These are phyloP conservation scores for Urocolius indicus DNA, from an alignment of 2,113 vertebrate species.

Conservation along the genomic window DNA sequence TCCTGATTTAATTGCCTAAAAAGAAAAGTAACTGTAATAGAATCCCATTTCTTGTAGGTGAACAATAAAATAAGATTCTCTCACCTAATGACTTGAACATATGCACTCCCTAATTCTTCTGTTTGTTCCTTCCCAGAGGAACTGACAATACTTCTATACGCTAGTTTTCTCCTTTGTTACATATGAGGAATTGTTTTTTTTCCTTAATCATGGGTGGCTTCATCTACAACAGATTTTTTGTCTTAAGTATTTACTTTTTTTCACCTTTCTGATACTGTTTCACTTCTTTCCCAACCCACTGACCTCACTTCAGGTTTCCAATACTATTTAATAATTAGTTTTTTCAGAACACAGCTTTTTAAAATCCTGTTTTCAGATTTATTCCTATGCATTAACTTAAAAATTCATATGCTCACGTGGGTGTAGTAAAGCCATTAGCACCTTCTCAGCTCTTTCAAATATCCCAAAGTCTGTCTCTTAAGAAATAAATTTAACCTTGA, in stretches of 20 bases:
- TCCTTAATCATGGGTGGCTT: background rate
- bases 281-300: background rate
- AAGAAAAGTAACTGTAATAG: background rate
- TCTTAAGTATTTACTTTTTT: background rate
- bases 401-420: fast-evolving
- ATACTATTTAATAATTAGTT: background rate
- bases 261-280: background rate
- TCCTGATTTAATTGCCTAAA: constrained; percentile 29
- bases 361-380: background rate
- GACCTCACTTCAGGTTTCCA: background rate
- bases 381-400: background rate
- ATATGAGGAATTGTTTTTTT: background rate
- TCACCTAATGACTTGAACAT: background rate
- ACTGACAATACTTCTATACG: background rate
- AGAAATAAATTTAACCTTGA: background rate
- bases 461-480: background rate
- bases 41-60: background rate
- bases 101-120: background rate
- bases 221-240: background rate
- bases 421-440: background rate
- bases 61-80: background rate
- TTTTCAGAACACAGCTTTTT: background rate
- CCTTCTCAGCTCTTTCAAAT: background rate
- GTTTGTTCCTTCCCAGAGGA: background rate
- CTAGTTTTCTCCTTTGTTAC: background rate